A percentile compares a stretch with the other conserved stretches of the same genome.
phyloP scores from a whole-genome alignment of 2,113 vertebrate genomes.

The Trogon surrucura region DNA sequence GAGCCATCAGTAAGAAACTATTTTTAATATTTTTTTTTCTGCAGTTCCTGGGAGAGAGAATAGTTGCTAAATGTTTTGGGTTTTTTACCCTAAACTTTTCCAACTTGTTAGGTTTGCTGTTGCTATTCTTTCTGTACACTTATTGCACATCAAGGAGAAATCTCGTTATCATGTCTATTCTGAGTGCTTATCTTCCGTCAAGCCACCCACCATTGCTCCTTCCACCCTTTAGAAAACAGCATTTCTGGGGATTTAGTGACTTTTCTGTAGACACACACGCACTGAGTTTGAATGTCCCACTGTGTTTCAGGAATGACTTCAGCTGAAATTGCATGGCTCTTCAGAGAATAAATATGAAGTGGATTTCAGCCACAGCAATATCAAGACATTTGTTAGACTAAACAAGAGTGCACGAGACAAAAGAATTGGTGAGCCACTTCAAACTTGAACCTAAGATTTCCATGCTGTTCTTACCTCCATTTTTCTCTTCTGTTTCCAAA shows the following conservation, averaged over 20 bases:
- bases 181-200: neutral
- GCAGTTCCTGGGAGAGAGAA: neutral
- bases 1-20: neutral
- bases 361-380: neutral
- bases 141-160: neutral
- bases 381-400: neutral
- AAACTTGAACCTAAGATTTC: neutral
- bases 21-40: constrained; percentile 1
- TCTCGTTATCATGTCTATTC: neutral
- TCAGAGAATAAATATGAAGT: neutral
- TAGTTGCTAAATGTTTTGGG: neutral
- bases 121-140: neutral
- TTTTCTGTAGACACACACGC: neutral
- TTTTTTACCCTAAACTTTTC: neutral
- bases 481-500: neutral
- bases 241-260: neutral
- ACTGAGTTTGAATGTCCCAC: neutral
- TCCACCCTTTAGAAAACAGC: neutral
- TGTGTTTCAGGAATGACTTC: neutral
- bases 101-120: neutral
- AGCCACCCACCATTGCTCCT: neutral
- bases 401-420: neutral
- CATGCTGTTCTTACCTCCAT: neutral
- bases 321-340: neutral
- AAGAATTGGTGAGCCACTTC: neutral